phyloP scores from a whole-genome alignment of 2,797 vertebrate species.

The Lophius americanus region DNA sequence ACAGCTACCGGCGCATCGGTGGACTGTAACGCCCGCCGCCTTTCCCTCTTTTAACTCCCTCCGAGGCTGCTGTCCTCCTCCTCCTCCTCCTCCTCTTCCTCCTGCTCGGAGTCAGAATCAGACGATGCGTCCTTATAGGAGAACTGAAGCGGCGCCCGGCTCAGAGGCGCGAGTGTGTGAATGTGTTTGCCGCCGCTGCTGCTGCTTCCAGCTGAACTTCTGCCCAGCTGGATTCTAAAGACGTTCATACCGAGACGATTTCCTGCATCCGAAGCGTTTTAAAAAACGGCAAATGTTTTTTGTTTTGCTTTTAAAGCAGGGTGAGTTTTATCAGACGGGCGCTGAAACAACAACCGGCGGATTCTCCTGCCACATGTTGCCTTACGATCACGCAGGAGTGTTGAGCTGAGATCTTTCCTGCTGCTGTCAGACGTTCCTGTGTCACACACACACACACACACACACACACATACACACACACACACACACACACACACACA shows the following conservation, averaged over 20 bases:
- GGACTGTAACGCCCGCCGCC: slow-evolving; percentile 86
- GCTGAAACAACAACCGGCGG: too few relatives aligned
- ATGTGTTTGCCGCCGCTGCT: slow-evolving; percentile 42
- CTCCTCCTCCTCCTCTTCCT: slow-evolving; percentile 25
- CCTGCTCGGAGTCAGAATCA: slow-evolving; percentile 18
- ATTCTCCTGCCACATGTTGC: slow-evolving; percentile 28
- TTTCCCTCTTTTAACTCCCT: slow-evolving; percentile 33
- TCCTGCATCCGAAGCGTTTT: background rate
- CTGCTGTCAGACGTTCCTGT: too few relatives aligned
- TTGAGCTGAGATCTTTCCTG: slow-evolving; percentile 6
- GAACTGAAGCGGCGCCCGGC: slow-evolving; percentile 34
- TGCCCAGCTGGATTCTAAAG: slow-evolving; percentile 46
- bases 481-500: too few relatives aligned
- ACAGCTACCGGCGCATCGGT: slow-evolving; percentile 93
- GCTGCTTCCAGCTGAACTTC: slow-evolving; percentile 37
- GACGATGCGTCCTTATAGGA: slow-evolving; percentile 42
- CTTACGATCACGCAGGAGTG: slow-evolving; percentile 38
- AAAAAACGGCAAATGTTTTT: slow-evolving; percentile 10
- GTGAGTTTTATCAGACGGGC: slow-evolving; percentile 6
- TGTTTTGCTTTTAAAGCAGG: slow-evolving; percentile 18
- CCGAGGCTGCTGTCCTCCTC: too few relatives aligned
- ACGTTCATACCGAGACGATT: too few relatives aligned
- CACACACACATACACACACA: too few relatives aligned
- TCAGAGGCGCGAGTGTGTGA: slow-evolving; percentile 43
- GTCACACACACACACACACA: too few relatives aligned